Base-by-base conservation (phyloP, 2,888 invertebrate species). In the Cordylochernes scorpioides region DNA sequence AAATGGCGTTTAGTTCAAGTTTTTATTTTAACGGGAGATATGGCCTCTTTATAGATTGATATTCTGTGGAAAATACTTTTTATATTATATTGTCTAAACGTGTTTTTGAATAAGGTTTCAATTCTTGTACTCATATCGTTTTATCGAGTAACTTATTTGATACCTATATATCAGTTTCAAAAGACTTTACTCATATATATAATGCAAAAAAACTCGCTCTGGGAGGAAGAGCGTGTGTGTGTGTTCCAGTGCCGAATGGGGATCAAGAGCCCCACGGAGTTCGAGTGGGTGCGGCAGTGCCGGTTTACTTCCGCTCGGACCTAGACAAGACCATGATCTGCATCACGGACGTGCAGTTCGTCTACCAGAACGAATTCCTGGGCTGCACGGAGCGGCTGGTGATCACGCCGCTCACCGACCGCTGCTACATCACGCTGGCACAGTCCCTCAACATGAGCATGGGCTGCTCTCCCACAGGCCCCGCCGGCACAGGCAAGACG, bases 401-500 rank as follows among this genome's bases (percentile, higher is more conserved):
- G 16, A 91, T 91, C 40, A 91, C 91, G 0, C 91, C 91, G 1
- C 55, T 91, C 16, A 91, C 91, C 12, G 88, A 91, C 57, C 73
- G 84, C 49, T 91, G 91, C 55, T 91, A 91, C 55, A 91, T 91
- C 45, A 91, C 91, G 0, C 57, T 91, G 31, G 80, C 88, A 0
- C 91, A 91, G 59, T 88, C 91, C 1, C 55, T 91, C 36, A 74
- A 80, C 0, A 75, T 88, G 70, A 78, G 84, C 39, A 77, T 88
- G 72, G 91, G 88, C 10, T 86, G 86, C 0, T 78, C 82, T 10
- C 88, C 88, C 0, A 84, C 86, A 43, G 88, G 91, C 0, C 88
- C 88, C 2, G 88, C 88, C 1, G 88, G 88, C n/a, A 91, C 88
- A 1, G 91, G 91, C 5, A 91, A 91, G 59, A 91, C 91, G 0